Base-by-base conservation (phyloP, 2,888 invertebrate genomes). In the Itoplectis maculator region DNA sequence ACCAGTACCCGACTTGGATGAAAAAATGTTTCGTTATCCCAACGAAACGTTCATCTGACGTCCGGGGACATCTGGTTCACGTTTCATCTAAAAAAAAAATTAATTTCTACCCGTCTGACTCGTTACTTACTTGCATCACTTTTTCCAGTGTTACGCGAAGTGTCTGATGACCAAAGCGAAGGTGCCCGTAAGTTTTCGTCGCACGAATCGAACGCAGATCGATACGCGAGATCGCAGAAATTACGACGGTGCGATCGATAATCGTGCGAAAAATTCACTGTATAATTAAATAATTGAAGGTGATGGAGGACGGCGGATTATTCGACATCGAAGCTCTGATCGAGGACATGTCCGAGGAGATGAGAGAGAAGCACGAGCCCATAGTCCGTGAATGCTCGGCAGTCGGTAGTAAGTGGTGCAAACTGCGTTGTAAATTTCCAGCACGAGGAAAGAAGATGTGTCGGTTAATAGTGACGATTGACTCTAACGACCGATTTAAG, bases 341-440 rank as follows among this genome's bases (percentile, higher is more conserved):
- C n/a, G n/a, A n/a, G n/a, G n/a, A n/a, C n/a, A n/a, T n/a, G n/a
- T n/a, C n/a, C n/a, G n/a, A n/a, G n/a, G n/a, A n/a, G n/a, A n/a
- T 20, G 18, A 8, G 0, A 2, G 54, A 54, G 9, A 23, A 18
- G 23, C 2, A 8, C 54, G 9, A 8, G 18, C 54, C 54, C 9
- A 15, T 54, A 15, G 7, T 54, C 8, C 54, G 54, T 9, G 20
- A 8, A 6, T 54, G 54, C 54, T 20, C 18, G 9, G 18, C 54
- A 18, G 20, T 54, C 54, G n/a, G n/a, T n/a, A 54, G 54, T 54
- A 20, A 54, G 54, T 54, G 15, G 54, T 9, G n/a, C 47, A 47
- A n/a, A 47, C n/a, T n/a, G 13, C 42, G 47, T 47, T 29, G 29
- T 5, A 29, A 29, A 29, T 29, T 29, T 5, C 5, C 3, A 2